Conservation (phyloP, 1,140 invertebrate species). For the Penaeus vannamei region DNA sequence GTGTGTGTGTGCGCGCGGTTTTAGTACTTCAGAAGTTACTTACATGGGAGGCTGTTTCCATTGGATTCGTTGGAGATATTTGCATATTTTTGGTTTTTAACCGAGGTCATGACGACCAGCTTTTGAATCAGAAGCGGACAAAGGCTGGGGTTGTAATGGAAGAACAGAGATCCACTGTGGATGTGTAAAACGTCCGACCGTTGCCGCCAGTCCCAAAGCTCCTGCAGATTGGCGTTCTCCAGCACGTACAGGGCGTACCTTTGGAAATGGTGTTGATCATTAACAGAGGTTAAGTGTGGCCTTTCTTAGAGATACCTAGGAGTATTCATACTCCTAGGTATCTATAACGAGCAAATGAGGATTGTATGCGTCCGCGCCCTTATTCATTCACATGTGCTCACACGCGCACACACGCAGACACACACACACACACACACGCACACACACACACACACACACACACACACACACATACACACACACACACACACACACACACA, state of each 20-base stretch:
- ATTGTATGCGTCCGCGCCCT: too few species aligned
- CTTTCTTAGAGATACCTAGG: too few species aligned
- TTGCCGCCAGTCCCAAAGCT: conserved; percentile 32
- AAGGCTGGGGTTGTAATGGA: conserved; percentile 33
- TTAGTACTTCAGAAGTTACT: not conserved
- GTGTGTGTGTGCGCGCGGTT: not conserved
- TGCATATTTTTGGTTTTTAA: not conserved
- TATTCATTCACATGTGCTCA: too few species aligned
- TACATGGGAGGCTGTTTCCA: conserved; percentile 36
- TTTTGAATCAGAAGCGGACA: conserved; percentile 8
- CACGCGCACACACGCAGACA: too few species aligned
- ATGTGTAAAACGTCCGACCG: not conserved
- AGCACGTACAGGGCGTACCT: conserved; percentile 50
- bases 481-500: too few species aligned
- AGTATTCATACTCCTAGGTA: too few species aligned
- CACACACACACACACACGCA: too few species aligned
- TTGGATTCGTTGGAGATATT: not conserved
- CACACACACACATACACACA: too few species aligned
- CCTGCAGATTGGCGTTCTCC: conserved; percentile 49
- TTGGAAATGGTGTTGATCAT: not conserved
- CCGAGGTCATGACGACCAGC: not conserved
- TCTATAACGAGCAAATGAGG: too few species aligned
- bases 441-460: too few species aligned
- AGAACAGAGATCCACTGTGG: conserved; percentile 33
- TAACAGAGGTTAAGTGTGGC: too few species aligned